Evolutionary conservation across 2,113 vertebrate genomes (phyloP).

Genomic region (Austrofundulus limnaeus): DNA sequence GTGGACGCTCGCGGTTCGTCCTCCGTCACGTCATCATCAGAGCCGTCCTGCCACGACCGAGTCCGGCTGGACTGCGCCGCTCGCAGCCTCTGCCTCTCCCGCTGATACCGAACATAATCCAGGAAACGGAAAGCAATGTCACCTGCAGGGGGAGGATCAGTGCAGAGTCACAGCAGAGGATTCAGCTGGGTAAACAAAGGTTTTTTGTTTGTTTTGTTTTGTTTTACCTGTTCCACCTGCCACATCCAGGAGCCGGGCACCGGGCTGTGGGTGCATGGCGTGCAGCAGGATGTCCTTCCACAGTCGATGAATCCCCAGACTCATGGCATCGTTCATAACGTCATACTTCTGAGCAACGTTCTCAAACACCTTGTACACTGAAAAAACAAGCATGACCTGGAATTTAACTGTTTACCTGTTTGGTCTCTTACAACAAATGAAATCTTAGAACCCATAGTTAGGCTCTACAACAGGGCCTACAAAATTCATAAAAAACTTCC

Average conservation of each 20-base stretch:
- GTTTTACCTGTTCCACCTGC: slow-evolving; percentile 93
- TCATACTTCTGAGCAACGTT: slow-evolving; percentile 94
- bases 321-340: slow-evolving; percentile 97
- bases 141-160: slow-evolving; percentile 73
- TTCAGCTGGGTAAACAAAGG: neutral
- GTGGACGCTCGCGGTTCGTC: slow-evolving; percentile 60
- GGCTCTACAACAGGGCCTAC: no score
- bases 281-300: slow-evolving; percentile 93
- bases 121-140: slow-evolving; percentile 95
- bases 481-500: no score
- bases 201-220: no score
- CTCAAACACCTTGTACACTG: slow-evolving; percentile 94
- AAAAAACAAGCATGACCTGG: slow-evolving; percentile 9
- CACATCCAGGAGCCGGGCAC: slow-evolving; percentile 87
- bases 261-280: slow-evolving; percentile 88
- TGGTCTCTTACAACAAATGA: no score
- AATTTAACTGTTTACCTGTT: no score
- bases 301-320: slow-evolving; percentile 89
- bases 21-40: slow-evolving; percentile 73
- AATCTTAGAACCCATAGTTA: no score
- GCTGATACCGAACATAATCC: slow-evolving; percentile 81
- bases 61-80: slow-evolving; percentile 77
- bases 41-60: slow-evolving; percentile 87
- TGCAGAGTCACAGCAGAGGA: rapidly evolving
- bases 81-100: slow-evolving; percentile 67